phyloP scores from a whole-genome alignment of 2,113 vertebrate species.

The Psettodes erumei region DNA sequence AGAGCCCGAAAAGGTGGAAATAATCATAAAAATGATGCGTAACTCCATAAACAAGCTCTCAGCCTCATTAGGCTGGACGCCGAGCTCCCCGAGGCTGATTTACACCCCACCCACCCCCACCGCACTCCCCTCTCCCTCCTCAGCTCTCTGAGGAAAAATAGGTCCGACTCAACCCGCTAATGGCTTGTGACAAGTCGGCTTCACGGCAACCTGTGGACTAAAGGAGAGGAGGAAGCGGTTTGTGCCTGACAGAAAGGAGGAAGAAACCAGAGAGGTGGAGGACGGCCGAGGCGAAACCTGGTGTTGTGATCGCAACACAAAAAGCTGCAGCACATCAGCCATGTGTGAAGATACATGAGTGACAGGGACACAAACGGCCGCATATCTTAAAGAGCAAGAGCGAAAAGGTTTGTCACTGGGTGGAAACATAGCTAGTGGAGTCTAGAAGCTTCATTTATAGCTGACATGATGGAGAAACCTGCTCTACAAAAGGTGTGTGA shows the following conservation, averaged over 20 bases:
- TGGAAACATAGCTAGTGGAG: too few species aligned
- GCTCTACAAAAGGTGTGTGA: too few species aligned
- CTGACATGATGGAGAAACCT: too few species aligned
- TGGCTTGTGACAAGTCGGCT: conserved; percentile 88
- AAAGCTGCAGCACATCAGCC: too few species aligned
- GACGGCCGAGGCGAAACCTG: too few species aligned
- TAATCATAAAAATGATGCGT: conserved; percentile 94
- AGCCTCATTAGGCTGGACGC: conserved; percentile 91
- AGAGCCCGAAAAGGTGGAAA: conserved; percentile 93
- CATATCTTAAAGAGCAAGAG: too few species aligned
- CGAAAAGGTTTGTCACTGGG: too few species aligned
- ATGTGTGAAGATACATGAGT: too few species aligned
- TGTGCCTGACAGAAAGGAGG: background rate
- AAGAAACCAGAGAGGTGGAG: too few species aligned
- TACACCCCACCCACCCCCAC: conserved; percentile 75
- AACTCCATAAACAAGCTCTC: conserved; percentile 94
- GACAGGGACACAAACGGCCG: too few species aligned
- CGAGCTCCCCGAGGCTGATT: conserved; percentile 88
- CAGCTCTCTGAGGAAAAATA: conserved; percentile 63
- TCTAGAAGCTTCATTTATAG: too few species aligned
- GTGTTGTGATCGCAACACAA: too few species aligned
- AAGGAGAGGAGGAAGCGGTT: background rate
- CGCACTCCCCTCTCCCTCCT: background rate
- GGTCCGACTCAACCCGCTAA: conserved; percentile 86
- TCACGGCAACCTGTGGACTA: conserved; percentile 26